phyloP scores from a whole-genome alignment of 2,113 vertebrate species.

The Falcunculus frontatus region DNA sequence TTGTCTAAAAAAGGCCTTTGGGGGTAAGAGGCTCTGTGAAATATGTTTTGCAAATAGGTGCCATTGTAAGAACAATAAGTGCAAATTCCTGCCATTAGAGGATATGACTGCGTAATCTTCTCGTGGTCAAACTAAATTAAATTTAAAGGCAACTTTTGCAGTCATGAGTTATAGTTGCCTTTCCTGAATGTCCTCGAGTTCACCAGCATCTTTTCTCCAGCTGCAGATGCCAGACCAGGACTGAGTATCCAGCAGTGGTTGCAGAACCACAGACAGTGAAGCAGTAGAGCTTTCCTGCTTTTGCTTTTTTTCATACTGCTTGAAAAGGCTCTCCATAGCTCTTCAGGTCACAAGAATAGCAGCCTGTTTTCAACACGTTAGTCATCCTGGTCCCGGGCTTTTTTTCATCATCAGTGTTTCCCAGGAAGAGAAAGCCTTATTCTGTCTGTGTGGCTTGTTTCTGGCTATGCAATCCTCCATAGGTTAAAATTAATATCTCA shows the following conservation, averaged over 20 bases:
- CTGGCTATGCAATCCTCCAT: not conserved
- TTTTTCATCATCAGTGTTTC: conserved; percentile 26
- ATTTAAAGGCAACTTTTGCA: not conserved
- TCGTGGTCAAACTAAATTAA: not conserved
- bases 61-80: not conserved
- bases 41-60: not conserved
- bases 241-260: not conserved
- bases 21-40: not conserved
- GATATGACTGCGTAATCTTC: not conserved
- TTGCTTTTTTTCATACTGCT: conserved; percentile 27
- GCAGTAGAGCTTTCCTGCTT: not conserved
- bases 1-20: not conserved
- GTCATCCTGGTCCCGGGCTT: conserved; percentile 16
- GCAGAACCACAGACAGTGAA: not conserved
- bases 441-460: not conserved
- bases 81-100: not conserved
- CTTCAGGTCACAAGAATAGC: conserved; percentile 60
- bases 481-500: not conserved
- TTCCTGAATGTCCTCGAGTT: not conserved
- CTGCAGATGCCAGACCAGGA: not conserved
- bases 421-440: conserved; percentile 3
- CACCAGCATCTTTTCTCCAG: not conserved
- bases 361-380: conserved; percentile 22
- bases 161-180: not conserved
- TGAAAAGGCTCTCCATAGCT: conserved; percentile 43